Percentiles rank a stretch among this genome's conserved stretches.
These are phyloP conservation scores for Catocala fraxini DNA, from an alignment of 2,888 invertebrate genomes.

Conservation along the genomic window DNA sequence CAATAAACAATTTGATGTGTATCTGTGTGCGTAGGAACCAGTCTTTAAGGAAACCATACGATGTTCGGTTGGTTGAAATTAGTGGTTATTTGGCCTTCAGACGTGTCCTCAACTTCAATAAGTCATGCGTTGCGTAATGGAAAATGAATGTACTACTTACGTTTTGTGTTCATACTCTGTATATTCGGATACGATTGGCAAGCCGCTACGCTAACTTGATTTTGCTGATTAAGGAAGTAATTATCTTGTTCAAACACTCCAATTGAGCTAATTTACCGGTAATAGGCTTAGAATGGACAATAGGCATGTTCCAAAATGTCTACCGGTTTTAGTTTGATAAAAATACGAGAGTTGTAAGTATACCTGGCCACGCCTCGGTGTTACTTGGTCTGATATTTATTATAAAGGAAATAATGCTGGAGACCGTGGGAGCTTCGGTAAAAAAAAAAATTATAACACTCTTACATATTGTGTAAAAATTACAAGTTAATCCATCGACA, in stretches of 20 bases:
- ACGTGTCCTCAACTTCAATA: constrained; percentile 16
- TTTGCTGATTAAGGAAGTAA: constrained; percentile 15
- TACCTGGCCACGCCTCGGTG: too few relatives aligned
- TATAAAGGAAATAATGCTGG: too few relatives aligned
- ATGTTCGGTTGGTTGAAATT: constrained; percentile 1
- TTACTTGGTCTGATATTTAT: too few relatives aligned
- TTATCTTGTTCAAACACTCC: constrained; percentile 1
- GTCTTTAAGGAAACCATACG: constrained; percentile 20
- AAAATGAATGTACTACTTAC: constrained; percentile 20
- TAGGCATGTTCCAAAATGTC: too few relatives aligned
- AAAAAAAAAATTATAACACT: too few relatives aligned
- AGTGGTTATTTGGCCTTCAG: background rate
- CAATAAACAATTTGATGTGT: constrained; percentile 10
- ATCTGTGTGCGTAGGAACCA: constrained; percentile 1
- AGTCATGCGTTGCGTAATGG: constrained; percentile 18
- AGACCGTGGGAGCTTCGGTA: too few relatives aligned
- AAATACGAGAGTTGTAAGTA: too few relatives aligned
- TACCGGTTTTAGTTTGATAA: too few relatives aligned
- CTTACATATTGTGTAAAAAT: too few relatives aligned
- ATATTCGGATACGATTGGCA: constrained; percentile 13
- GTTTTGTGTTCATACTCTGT: constrained; percentile 13
- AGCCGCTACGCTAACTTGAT: background rate
- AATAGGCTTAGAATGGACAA: too few relatives aligned
- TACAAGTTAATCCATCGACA: too few relatives aligned
- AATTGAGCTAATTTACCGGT: too few relatives aligned